Percentiles rank a stretch among this genome's conserved stretches.
Evolutionary conservation across 1,140 invertebrate genomes (phyloP).

Genomic region (Oedothorax gibbosus): DNA sequence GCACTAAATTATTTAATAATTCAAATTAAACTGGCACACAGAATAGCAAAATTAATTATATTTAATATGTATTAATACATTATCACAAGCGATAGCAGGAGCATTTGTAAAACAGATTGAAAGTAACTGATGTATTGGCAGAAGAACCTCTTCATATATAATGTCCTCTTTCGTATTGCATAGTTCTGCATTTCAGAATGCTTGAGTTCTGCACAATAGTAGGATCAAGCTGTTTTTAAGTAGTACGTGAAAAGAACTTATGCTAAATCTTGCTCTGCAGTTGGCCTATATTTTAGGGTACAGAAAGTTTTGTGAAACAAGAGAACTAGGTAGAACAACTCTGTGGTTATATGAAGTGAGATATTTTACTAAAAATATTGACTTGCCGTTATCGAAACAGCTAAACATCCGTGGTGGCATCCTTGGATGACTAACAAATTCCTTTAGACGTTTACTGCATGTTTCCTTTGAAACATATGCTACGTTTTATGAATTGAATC

Average conservation of each 20-base stretch:
- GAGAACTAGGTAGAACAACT: slow-evolving; percentile 18
- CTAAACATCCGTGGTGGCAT: slow-evolving; percentile 20
- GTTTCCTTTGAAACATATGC: not conserved
- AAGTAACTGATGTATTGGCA: slow-evolving; percentile 25
- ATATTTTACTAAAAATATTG: slow-evolving; percentile 44
- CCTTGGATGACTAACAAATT: not conserved
- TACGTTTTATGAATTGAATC: too few species aligned
- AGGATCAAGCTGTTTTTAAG: slow-evolving; percentile 15
- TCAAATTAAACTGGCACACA: slow-evolving; percentile 46
- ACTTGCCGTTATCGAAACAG: slow-evolving; percentile 16
- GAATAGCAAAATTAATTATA: slow-evolving; percentile 46
- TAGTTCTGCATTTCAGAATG: slow-evolving; percentile 2
- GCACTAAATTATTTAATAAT: slow-evolving; percentile 57
- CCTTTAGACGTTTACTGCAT: not conserved
- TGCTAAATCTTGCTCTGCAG: slow-evolving; percentile 49
- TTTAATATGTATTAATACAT: slow-evolving; percentile 2
- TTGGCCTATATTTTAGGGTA: slow-evolving; percentile 37
- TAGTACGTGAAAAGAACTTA: slow-evolving; percentile 28
- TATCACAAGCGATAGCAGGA: slow-evolving; percentile 58
- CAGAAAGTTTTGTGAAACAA: slow-evolving; percentile 37
- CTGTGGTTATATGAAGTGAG: slow-evolving; percentile 9
- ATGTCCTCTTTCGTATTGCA: not conserved
- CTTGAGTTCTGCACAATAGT: slow-evolving; percentile 33
- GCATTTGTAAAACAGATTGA: slow-evolving; percentile 34
- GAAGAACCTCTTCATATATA: not conserved